phyloP scores from a whole-genome alignment of 2,797 vertebrate species.

The Myotis daubentonii region DNA sequence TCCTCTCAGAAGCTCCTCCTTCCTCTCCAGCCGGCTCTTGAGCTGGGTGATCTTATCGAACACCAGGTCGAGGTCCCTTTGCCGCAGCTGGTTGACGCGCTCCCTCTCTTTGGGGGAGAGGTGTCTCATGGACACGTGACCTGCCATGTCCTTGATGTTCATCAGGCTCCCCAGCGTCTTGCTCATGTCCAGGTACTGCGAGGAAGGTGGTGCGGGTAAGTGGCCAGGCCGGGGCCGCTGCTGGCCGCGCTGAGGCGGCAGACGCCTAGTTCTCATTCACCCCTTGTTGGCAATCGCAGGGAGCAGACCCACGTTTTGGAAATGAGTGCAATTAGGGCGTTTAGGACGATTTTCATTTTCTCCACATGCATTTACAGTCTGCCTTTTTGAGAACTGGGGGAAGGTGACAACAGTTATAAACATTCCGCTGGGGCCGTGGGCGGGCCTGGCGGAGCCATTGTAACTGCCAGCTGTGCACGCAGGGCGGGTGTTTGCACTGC shows the following conservation, averaged over 20 bases:
- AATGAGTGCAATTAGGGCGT: neutral
- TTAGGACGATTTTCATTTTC: rapidly evolving
- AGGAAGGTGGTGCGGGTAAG: neutral
- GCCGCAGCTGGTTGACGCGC: slow-evolving; percentile 76
- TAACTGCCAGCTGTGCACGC: too few species aligned
- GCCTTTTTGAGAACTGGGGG: neutral
- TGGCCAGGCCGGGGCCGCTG: rapidly evolving
- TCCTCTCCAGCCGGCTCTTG: slow-evolving; percentile 82
- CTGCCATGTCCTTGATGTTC: slow-evolving; percentile 86
- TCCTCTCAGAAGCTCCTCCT: slow-evolving; percentile 82
- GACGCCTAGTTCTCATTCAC: neutral
- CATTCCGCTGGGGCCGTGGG: neutral
- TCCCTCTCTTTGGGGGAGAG: slow-evolving; percentile 84
- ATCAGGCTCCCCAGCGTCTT: slow-evolving; percentile 84
- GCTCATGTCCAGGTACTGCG: slow-evolving; percentile 86
- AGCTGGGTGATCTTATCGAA: slow-evolving; percentile 83
- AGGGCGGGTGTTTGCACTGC: rapidly evolving
- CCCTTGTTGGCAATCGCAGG: neutral
- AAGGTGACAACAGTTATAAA: neutral
- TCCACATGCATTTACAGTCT: neutral
- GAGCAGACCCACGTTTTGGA: neutral
- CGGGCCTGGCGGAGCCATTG: too few species aligned
- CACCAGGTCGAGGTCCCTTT: slow-evolving; percentile 84
- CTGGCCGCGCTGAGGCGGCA: neutral
- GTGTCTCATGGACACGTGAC: slow-evolving; percentile 83